Evolutionary conservation across 2,113 vertebrate species (phyloP).

Genomic region (Athene cunicularia): DNA sequence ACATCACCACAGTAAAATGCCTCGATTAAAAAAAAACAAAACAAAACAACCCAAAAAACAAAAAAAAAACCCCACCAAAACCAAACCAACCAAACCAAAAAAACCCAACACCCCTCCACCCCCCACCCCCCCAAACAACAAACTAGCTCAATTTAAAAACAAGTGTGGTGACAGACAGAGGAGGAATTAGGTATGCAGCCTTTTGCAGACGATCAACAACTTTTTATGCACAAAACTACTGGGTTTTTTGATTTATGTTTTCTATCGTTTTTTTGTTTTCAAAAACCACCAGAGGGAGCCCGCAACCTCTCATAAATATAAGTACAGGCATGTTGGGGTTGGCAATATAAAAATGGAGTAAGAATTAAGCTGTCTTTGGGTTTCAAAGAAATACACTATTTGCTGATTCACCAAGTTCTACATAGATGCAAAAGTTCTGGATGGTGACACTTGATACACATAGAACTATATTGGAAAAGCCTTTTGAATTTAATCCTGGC

Average conservation of each 20-base stretch:
- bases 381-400: neutral
- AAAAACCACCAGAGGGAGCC: conserved; percentile 62
- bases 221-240: neutral
- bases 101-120: too few relatives aligned
- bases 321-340: neutral
- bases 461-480: neutral
- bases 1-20: neutral
- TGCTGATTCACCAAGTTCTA: neutral
- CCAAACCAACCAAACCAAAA: too few relatives aligned
- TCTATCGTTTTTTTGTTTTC: neutral
- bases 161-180: neutral
- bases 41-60: too few relatives aligned
- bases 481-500: neutral
- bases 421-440: neutral
- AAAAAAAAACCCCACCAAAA: too few relatives aligned
- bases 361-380: neutral
- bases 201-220: neutral
- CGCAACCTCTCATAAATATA: neutral
- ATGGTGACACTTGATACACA: neutral
- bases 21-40: neutral
- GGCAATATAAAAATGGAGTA: neutral
- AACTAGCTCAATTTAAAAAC: neutral
- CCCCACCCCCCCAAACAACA: too few relatives aligned
- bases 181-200: neutral
- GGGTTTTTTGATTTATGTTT: neutral